phyloP scores from a whole-genome alignment of 2,113 vertebrate genomes.

The Trematomus loennbergii region DNA sequence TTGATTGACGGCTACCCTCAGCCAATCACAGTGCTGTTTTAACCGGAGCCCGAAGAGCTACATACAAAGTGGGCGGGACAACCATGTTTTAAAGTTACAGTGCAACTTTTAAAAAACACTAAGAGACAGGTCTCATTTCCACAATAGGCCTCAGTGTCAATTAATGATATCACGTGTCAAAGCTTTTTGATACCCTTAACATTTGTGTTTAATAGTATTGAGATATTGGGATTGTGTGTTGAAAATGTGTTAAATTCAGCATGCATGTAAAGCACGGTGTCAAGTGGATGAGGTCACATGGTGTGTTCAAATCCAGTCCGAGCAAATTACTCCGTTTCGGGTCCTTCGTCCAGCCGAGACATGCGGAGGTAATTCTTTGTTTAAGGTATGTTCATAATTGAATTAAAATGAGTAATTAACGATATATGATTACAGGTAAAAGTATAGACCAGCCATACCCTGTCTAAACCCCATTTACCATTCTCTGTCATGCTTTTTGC shows the following conservation, averaged over 20 bases:
- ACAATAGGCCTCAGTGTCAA: conserved; percentile 73
- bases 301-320: conserved; percentile 76
- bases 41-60: background rate
- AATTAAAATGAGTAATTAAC: conserved; percentile 25
- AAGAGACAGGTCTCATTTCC: conserved; percentile 72
- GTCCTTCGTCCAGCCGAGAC: conserved; percentile 43
- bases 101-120: conserved; percentile 71
- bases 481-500: background rate
- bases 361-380: conserved; percentile 76
- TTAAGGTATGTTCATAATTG: conserved; percentile 44
- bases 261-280: conserved; percentile 45
- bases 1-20: conserved; percentile 61
- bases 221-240: conserved; percentile 28
- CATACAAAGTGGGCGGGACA: conserved; percentile 65
- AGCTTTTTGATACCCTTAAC: conserved; percentile 28
- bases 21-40: conserved; percentile 67
- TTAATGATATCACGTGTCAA: conserved; percentile 28
- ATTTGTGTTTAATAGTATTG: conserved; percentile 76
- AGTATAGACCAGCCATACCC: background rate
- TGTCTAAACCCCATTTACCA: background rate
- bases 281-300: conserved; percentile 79
- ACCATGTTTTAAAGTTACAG: conserved; percentile 82
- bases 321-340: conserved; percentile 67
- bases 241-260: conserved; percentile 46
- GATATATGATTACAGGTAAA: background rate